phyloP scores from a whole-genome alignment of 2,888 invertebrate genomes.

The Laspeyria flexula region DNA sequence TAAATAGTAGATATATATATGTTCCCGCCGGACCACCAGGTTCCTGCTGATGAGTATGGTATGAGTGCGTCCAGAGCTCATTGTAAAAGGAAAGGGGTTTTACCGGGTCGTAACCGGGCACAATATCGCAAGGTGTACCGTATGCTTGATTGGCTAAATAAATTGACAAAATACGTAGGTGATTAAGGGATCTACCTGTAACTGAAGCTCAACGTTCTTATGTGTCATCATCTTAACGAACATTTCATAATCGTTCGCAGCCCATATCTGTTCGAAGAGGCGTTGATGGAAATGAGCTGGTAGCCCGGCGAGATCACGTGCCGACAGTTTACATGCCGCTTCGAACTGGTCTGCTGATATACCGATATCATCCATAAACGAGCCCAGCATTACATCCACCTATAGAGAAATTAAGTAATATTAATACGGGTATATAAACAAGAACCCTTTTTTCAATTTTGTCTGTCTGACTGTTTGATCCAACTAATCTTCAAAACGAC shows the following conservation, averaged over 20 bases:
- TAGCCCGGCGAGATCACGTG: conserved; percentile 77
- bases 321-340: conserved; percentile 88
- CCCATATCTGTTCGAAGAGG: conserved; percentile 93
- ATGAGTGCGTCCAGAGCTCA: too few relatives aligned
- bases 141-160: too few relatives aligned
- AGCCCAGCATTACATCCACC: conserved; percentile 96
- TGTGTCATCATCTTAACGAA: conserved; percentile 97
- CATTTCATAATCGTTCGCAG: conserved; percentile 95
- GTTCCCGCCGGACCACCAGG: too few relatives aligned
- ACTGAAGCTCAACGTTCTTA: conserved; percentile 95
- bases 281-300: conserved; percentile 87
- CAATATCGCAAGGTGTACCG: too few relatives aligned
- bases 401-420: too few relatives aligned
- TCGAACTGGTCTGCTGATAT: conserved; percentile 96
- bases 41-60: too few relatives aligned
- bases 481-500: too few relatives aligned
- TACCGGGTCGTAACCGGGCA: too few relatives aligned
- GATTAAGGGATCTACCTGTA: conserved; percentile 75
- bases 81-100: too few relatives aligned
- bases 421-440: too few relatives aligned
- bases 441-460: too few relatives aligned
- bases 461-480: too few relatives aligned
- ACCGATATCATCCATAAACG: conserved; percentile 96
- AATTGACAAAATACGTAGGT: not conserved
- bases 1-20: not conserved